Evolutionary conservation across 2,113 vertebrate species (phyloP).

Genomic region (Tauraco erythrolophus): DNA sequence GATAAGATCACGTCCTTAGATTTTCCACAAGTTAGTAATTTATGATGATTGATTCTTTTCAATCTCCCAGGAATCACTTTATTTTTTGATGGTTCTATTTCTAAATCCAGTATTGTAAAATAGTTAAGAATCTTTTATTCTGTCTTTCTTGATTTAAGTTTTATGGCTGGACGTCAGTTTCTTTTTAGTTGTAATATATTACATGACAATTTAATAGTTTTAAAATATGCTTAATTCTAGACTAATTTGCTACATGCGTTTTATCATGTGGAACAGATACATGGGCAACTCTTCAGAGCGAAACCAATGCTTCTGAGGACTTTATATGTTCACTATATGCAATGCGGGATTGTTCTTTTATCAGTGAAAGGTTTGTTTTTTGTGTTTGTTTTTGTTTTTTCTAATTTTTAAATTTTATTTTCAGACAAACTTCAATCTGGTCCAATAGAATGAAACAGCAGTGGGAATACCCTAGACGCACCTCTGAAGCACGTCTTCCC

Average conservation of each 20-base stretch:
- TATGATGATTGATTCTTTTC: neutral
- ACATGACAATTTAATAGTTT: neutral
- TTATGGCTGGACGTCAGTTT: neutral
- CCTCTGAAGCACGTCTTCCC: neutral
- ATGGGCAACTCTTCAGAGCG: neutral
- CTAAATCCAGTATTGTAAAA: neutral
- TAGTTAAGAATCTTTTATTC: neutral
- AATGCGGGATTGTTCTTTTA: neutral
- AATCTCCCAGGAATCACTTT: neutral
- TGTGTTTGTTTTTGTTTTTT: neutral
- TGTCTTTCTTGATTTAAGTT: neutral
- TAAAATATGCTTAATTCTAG: neutral
- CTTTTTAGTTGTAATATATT: neutral
- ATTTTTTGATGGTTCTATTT: neutral
- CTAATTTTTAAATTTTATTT: neutral
- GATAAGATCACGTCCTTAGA: neutral
- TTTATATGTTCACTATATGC: neutral
- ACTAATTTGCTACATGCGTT: neutral
- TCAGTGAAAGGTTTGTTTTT: neutral
- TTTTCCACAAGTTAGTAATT: conserved; percentile 34
- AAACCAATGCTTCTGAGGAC: neutral
- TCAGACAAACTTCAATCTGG: neutral
- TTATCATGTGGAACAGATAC: neutral
- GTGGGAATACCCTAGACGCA: neutral
- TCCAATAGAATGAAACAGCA: neutral